These are phyloP conservation scores for Tetragnatha versicolor DNA, from an alignment of 1,140 invertebrate species.

Conservation along the genomic window DNA sequence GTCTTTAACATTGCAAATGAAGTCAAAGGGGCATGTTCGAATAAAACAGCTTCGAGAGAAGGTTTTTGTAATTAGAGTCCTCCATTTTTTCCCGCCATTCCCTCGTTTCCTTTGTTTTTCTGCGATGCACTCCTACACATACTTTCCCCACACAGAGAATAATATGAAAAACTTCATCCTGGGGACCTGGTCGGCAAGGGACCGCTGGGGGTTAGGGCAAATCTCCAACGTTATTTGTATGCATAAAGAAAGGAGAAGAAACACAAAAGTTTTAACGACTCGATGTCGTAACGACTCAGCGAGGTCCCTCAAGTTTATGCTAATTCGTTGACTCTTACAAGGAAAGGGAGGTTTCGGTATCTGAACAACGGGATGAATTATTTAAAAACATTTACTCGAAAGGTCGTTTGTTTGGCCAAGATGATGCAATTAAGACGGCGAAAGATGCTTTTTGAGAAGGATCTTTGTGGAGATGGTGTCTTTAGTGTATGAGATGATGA, in stretches of 20 bases:
- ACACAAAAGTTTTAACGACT: conserved; percentile 39
- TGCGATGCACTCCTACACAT: neutral
- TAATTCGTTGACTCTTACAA: conserved; percentile 40
- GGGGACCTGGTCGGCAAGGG: neutral
- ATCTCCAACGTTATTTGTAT: conserved; percentile 47
- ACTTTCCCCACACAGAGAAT: neutral
- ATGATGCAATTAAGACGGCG: conserved; percentile 23
- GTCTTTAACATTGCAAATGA: conserved; percentile 49
- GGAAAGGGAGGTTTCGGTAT: conserved; percentile 24
- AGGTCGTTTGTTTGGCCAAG: neutral
- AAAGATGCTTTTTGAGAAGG: neutral
- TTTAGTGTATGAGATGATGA: no score
- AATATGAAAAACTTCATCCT: neutral
- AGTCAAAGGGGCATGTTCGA: conserved; percentile 19
- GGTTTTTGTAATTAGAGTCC: conserved; percentile 12
- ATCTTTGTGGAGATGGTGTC: no score
- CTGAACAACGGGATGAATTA: conserved; percentile 44
- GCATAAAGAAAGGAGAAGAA: conserved; percentile 26
- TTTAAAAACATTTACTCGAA: conserved; percentile 49
- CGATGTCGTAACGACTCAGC: neutral
- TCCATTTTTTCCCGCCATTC: neutral
- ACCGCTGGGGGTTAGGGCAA: neutral
- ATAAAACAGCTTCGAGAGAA: neutral
- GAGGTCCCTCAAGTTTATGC: conserved; percentile 29
- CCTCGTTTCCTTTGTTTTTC: neutral